Conservation (phyloP, 2,113 vertebrate genomes). For the Paedocypris sp. region DNA sequence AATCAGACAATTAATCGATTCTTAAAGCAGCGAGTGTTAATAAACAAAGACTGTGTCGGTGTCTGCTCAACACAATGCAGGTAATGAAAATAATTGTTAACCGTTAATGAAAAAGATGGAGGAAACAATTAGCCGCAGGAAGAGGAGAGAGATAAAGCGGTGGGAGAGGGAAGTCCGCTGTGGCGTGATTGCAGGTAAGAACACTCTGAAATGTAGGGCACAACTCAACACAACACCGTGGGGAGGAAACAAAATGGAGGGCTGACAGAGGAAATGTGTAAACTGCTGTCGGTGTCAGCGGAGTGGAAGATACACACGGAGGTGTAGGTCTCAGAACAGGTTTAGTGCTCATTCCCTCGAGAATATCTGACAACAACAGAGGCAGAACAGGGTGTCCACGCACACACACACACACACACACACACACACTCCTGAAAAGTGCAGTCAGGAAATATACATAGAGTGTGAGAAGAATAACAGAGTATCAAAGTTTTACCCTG, state of each 20-base stretch:
- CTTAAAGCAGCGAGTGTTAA: slow-evolving; percentile 24
- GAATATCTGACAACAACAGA: neutral
- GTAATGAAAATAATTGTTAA: slow-evolving; percentile 21
- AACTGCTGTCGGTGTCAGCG: neutral
- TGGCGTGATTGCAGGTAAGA: neutral
- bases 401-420: neutral
- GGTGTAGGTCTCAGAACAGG: neutral
- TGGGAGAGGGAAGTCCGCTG: neutral
- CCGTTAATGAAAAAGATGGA: slow-evolving; percentile 25
- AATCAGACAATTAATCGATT: slow-evolving; percentile 26
- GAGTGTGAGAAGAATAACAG: neutral
- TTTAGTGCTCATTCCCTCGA: neutral
- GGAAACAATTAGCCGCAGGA: slow-evolving; percentile 17
- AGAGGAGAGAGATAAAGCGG: neutral
- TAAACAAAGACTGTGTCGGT: neutral
- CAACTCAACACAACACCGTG: slow-evolving; percentile 3
- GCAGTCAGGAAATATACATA: neutral
- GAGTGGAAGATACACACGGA: neutral
- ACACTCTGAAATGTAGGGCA: slow-evolving; percentile 4
- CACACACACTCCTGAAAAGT: neutral
- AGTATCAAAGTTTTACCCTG: neutral
- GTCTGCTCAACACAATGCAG: neutral
- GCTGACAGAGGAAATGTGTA: neutral
- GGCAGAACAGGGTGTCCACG: slow-evolving; percentile 7
- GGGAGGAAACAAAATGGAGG: slow-evolving; percentile 7